Evolutionary conservation across 2,888 invertebrate genomes (phyloP).

Genomic region (Eupsilia transversa): DNA sequence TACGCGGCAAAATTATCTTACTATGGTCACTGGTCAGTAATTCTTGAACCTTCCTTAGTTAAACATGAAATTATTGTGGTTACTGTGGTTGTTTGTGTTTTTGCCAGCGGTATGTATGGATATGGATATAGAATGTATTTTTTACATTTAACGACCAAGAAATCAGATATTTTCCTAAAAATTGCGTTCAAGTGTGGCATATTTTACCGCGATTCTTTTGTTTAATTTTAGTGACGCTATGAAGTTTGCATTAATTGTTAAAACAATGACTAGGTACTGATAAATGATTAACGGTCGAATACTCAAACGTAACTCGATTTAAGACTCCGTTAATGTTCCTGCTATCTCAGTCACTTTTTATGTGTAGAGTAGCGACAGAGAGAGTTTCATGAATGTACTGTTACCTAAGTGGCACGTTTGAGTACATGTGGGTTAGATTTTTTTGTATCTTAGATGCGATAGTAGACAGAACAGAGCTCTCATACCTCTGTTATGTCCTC

Average conservation of each 20-base stretch:
- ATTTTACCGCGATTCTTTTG: not conserved
- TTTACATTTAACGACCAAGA: not conserved
- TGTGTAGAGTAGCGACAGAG: not conserved
- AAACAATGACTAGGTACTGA: not conserved
- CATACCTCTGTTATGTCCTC: too few species aligned
- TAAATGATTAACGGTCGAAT: not conserved
- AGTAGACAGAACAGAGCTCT: too few species aligned
- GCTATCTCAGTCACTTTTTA: not conserved
- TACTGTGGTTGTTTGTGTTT: constrained; percentile 67
- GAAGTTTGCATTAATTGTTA: not conserved
- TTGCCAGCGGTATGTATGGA: constrained; percentile 75
- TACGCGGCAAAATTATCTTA: constrained; percentile 60
- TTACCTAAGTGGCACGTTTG: not conserved
- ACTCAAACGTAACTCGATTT: not conserved
- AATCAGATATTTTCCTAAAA: not conserved
- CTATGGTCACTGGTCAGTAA: constrained; percentile 68
- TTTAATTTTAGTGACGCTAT: not conserved
- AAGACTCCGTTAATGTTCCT: not conserved
- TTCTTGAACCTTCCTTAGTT: constrained; percentile 71
- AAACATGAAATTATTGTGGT: constrained; percentile 79
- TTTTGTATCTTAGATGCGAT: too few species aligned
- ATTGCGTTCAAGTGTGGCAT: not conserved
- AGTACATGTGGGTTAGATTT: too few species aligned
- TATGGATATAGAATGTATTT: constrained; percentile 26
- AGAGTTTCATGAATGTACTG: not conserved